Evolutionary conservation across 2,888 invertebrate species (phyloP), one percentile per base, ranked within the genome.

Genomic region (Synanthedon tipuliformis): DNA sequence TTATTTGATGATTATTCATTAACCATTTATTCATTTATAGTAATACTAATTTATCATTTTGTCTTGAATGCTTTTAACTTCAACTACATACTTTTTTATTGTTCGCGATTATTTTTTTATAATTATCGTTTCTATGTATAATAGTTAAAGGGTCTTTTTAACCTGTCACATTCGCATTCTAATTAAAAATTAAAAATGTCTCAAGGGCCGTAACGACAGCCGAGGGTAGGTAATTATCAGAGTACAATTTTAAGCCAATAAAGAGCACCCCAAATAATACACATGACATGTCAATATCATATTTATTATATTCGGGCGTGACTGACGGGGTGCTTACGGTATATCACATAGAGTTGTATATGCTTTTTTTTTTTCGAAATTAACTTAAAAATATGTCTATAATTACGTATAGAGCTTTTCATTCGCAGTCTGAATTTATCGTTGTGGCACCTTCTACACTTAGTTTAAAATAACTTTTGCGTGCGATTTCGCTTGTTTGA

Each of bases 191-290:
- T 10, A 10, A 34, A 34, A 34, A 34, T 34, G 27, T 34, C 8
- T 7, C 45, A n/a, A 13, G 12, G 13, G 45, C 5, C 45, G 7
- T 13, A 11, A 8, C 12, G 45, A n/a, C 2, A 13, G 12, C 45
- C 8, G 13, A 13, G 64, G 69, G 77, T 82, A 84, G 83, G 84
- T 82, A 83, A 84, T 78, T 75, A 72, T 78, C 77, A 72, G 83
- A 78, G 78, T 83, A 82, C 79, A 84, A 84, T 85, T 86, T 85
- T 86, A 81, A 85, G 82, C 81, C 78, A 83, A 86, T 86, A 85
- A 84, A 83, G 81, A 81, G 80, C 74, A 68, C 73, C 70, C 72
- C 62, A 64, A 64, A 73, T 75, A 75, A 76, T 77, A 73, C 75
- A 75, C 68, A 75, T 74, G 74, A 76, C 83, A 85, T 82, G 84